Evolutionary conservation across 2,113 vertebrate species (phyloP), one percentile per base, ranked within the genome.

Genomic region (Sylvia atricapilla): DNA sequence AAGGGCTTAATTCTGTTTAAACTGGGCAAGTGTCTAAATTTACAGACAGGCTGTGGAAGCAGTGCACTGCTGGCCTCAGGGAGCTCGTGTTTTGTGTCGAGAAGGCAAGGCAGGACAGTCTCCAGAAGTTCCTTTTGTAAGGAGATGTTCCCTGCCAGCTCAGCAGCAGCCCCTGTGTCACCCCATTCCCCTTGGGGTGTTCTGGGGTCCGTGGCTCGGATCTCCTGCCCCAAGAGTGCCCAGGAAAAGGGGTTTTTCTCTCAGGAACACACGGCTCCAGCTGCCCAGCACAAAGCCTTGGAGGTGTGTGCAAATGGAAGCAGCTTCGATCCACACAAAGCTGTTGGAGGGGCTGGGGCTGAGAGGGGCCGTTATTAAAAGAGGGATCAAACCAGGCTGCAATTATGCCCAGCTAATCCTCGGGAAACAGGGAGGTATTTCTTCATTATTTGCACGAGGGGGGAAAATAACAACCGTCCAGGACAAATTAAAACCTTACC

Each of bases 401-500:
- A 98, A 98, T 98, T 97, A 97, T 24, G 58, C 91, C 96, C 90
- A 13, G 93, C 84, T 98, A 98, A 98, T 98, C 98, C 97, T 97
- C 77, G 97, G 97, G 96, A 98, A 98, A 97, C 95, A 96, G 91
- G 69, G 95, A 97, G 97, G 88, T 95, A 93, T 97, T 98, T 92
- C 97, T 97, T 79, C 94, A 95, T 98, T 97, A 98, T 98, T 98
- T 97, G 98, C 96, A 92, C 67, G 87, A 95, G 96, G 82, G 96
- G 82, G 92, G 97, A 92, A 97, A 97, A 98, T 95, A 98, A 97
- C 96, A 92, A 97, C 94, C 95, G 19, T 23, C 76, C 70, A 95
- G 97, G 94, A 96, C 96, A 97, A 98, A 98, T 98, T 97, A 98
- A 97, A 98, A 98, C 97, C 98, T 97, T 96, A 93, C 96, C 95